These are phyloP conservation scores for Scaeva pyrastri DNA, from an alignment of 2,888 invertebrate genomes.

Conservation along the genomic window DNA sequence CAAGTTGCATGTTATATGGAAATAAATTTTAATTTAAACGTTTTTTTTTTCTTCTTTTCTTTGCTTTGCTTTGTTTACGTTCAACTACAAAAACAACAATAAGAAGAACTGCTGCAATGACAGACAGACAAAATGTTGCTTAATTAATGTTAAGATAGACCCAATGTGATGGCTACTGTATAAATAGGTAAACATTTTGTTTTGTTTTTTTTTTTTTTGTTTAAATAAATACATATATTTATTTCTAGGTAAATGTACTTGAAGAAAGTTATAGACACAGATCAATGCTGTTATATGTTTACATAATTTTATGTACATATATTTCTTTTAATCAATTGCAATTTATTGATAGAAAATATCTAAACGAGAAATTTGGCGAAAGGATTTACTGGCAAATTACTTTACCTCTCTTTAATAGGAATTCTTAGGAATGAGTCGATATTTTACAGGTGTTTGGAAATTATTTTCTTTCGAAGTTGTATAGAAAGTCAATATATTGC, in stretches of 20 bases:
- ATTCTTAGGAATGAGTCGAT: background rate
- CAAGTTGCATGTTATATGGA: slow-evolving; percentile 47
- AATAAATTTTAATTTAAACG: slow-evolving; percentile 49
- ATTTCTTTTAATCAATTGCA: background rate
- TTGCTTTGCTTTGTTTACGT: background rate
- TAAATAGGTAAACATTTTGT: slow-evolving; percentile 43
- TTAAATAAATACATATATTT: slow-evolving; percentile 21
- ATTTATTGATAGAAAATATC: slow-evolving; percentile 29
- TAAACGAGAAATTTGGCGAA: background rate
- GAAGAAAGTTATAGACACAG: slow-evolving; percentile 54
- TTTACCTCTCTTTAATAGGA: background rate
- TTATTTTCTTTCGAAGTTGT: no score
- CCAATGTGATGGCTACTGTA: slow-evolving; percentile 4
- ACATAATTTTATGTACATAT: background rate
- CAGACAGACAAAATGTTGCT: slow-evolving; percentile 48
- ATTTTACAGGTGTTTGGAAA: no score
- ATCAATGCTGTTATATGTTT: slow-evolving; percentile 15
- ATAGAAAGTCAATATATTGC: no score
- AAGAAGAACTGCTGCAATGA: slow-evolving; percentile 49
- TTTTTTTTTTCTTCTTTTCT: slow-evolving; percentile 17
- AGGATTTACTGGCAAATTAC: background rate
- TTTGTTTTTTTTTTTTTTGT: slow-evolving; percentile 17
- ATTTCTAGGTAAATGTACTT: slow-evolving; percentile 22
- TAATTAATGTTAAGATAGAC: slow-evolving; percentile 31
- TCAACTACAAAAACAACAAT: background rate